These are phyloP conservation scores for Diaphora mendica DNA, from an alignment of 2,888 invertebrate genomes.

Conservation along the genomic window DNA sequence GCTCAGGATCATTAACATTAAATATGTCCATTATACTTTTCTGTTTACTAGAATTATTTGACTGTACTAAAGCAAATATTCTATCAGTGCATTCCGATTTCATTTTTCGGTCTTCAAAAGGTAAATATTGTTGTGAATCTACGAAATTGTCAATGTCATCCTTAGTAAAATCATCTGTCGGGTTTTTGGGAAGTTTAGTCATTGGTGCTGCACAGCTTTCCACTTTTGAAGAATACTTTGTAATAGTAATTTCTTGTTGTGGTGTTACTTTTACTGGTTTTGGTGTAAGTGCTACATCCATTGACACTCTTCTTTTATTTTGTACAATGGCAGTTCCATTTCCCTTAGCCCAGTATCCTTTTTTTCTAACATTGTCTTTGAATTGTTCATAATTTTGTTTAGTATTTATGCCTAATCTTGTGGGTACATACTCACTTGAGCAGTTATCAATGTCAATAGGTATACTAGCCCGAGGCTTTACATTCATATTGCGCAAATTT, in stretches of 20 bases:
- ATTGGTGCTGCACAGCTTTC: constrained; percentile 18
- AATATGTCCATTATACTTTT: constrained; percentile 81
- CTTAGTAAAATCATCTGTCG: constrained; percentile 60
- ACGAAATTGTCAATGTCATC: constrained; percentile 59
- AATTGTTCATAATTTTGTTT: constrained; percentile 82
- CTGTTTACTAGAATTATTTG: constrained; percentile 67
- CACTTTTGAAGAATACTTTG: constrained; percentile 16
- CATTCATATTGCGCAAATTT: constrained; percentile 75
- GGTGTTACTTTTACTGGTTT: constrained; percentile 22
- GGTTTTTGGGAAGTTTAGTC: constrained; percentile 21
- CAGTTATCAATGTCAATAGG: constrained; percentile 68
- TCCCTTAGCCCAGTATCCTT: constrained; percentile 82
- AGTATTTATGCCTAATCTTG: constrained; percentile 75
- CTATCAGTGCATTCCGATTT: constrained; percentile 57
- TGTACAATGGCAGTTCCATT: constrained; percentile 67
- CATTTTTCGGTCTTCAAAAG: constrained; percentile 56
- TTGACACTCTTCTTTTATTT: constrained; percentile 50
- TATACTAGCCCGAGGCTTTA: constrained; percentile 56
- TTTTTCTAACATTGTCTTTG: constrained; percentile 77
- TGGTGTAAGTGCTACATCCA: constrained; percentile 34
- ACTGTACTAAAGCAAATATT: constrained; percentile 75
- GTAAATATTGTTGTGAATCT: constrained; percentile 55
- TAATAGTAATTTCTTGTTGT: constrained; percentile 21
- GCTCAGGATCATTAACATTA: constrained; percentile 54
- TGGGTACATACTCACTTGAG: constrained; percentile 82